Evolutionary conservation across 2,797 vertebrate species (phyloP), one percentile per base, ranked within the genome.

Genomic region (Anabas testudineus): DNA sequence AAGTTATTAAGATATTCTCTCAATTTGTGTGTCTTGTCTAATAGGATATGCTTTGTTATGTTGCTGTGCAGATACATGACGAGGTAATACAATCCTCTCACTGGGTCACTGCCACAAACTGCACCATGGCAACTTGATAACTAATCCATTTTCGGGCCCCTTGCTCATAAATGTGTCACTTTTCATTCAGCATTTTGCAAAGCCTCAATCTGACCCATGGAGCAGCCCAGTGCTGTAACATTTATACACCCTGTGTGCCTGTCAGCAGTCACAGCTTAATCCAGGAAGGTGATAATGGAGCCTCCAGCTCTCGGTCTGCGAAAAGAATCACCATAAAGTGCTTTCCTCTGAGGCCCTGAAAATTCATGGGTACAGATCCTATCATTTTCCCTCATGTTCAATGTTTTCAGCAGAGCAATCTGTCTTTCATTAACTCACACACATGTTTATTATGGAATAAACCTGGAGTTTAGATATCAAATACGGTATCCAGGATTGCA

Each of bases 321-420:
- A 76, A 88, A 91, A 65, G 70, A 83, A 90, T 92, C 88, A 90
- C 74, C 87, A 74, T 88, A 84, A 89, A 91, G 78, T 14, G 54
- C 21, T 70, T 65, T 62, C 81, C 67, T 57, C 62, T 4, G 54
- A 71, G 82, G 39, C 63, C 22, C 10, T 37, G 78, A 53, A 75
- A 84, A 87, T 76, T 74, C 82, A 81, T 74, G 82, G 75, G 66
- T 76, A 78, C 63, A 36, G 69, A 81, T 88, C 71, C 78, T 56
- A 83, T 82, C 80, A 58, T 71, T 78, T 71, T 67, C 86, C 71
- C 48, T 72, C 61, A 41, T 72, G 71, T 84, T 86, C 86, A 89
- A 91, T 85, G 84, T 67, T 56, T 90, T 88, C 67, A 86, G 59
- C 90, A 90, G 89, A 87, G 64, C 61, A 52, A 78, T 74, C 78